Percentiles rank a stretch among this genome's conserved stretches.
These are phyloP conservation scores for Diadegma fenestrale DNA, from an alignment of 2,888 invertebrate genomes.

Conservation along the genomic window DNA sequence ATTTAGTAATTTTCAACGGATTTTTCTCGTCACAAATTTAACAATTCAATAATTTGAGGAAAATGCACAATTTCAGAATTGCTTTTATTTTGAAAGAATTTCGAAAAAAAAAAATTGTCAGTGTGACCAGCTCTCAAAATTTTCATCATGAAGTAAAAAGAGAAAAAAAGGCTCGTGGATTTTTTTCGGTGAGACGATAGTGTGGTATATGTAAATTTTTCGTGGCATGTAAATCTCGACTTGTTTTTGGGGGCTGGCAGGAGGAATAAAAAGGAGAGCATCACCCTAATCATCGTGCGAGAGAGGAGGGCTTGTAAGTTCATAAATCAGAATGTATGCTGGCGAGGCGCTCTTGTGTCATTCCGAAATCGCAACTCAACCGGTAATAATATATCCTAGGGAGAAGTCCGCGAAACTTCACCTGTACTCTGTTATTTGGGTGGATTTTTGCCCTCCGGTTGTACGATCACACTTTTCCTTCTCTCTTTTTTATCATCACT, in stretches of 20 bases:
- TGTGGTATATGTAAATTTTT: conserved; percentile 36
- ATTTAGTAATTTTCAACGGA: too few species aligned
- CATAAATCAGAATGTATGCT: conserved; percentile 78
- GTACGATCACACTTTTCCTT: conserved; percentile 75
- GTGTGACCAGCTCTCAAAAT: too few species aligned
- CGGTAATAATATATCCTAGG: conserved; percentile 83
- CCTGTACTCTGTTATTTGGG: conserved; percentile 81
- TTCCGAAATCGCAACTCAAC: conserved; percentile 82
- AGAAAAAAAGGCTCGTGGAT: neutral
- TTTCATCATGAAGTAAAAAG: neutral
- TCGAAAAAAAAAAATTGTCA: too few species aligned
- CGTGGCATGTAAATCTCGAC: conserved; percentile 24
- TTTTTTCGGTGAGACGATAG: neutral
- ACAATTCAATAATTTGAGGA: too few species aligned
- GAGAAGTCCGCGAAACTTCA: conserved; percentile 69
- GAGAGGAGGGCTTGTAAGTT: conserved; percentile 67
- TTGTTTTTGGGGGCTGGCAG: conserved; percentile 49
- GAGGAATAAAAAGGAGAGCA: conserved; percentile 75
- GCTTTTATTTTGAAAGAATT: neutral
- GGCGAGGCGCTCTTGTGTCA: conserved; percentile 76
- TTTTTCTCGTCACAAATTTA: too few species aligned
- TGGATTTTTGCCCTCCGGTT: conserved; percentile 77
- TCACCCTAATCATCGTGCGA: conserved; percentile 80
- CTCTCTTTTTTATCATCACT: conserved; percentile 26
- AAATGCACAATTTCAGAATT: neutral